Evolutionary conservation across 2,888 invertebrate species (phyloP).

Genomic region (Cryptocephalus primarius): DNA sequence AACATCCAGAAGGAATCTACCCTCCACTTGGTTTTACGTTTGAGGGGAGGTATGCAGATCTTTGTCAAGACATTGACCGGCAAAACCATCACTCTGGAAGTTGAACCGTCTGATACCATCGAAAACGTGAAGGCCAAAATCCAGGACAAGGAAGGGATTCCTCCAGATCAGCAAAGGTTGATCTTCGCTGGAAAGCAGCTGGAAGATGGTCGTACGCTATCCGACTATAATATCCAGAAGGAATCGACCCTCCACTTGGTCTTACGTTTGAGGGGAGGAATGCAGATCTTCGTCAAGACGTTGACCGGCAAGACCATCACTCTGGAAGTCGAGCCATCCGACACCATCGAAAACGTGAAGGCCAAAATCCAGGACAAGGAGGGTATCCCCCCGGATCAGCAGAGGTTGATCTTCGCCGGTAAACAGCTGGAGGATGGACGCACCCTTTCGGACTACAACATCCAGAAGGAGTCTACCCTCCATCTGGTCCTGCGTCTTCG

Average conservation of each 20-base stretch:
- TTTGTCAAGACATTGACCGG: neutral
- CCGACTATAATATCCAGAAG: conserved; percentile 5
- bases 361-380: conserved; percentile 85
- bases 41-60: conserved; percentile 37
- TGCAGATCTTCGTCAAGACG: conserved; percentile 92
- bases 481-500: conserved; percentile 62
- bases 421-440: conserved; percentile 90
- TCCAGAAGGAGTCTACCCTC: conserved; percentile 88
- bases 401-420: conserved; percentile 81
- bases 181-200: conserved; percentile 4
- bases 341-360: conserved; percentile 90
- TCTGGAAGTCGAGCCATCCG: conserved; percentile 80
- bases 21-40: conserved; percentile 45
- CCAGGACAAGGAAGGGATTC: conserved; percentile 83
- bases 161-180: conserved; percentile 40
- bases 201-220: conserved; percentile 3
- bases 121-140: conserved; percentile 91
- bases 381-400: conserved; percentile 82
- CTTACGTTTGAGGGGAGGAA: conserved; percentile 60
- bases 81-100: conserved; percentile 29
- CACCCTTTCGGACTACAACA: conserved; percentile 83
- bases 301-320: conserved; percentile 87
- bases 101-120: conserved; percentile 75
- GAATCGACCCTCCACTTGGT: conserved; percentile 27
- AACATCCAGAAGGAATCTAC: conserved; percentile 53